Evolutionary conservation across 2,113 vertebrate genomes (phyloP), one percentile per base, ranked within the genome.

Genomic region (Benthochromis sp.): DNA sequence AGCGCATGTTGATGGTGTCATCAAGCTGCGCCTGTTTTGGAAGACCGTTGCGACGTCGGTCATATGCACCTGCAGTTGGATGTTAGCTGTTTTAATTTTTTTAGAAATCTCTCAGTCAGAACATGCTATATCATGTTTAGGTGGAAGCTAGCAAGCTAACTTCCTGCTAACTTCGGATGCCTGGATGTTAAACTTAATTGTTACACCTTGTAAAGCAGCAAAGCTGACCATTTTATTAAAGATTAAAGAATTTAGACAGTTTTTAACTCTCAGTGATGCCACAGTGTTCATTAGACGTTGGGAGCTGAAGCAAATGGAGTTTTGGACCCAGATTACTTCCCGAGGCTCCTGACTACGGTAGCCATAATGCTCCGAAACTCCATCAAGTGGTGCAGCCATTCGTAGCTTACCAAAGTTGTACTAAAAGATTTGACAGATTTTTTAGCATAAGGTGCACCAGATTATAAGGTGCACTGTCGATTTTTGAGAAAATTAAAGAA

Each of bases 31-130:
- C 27, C 57, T 61, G 27, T 61, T 61, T 61, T 61, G 57, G 57
- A 31, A 61, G 57, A 61, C 27, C 2, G 0, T 10, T 17, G 57
- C 1, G 2, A 61, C 14, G 2, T 61, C 1, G 5, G 14, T 59
- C 27, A 59, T 59, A 59, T 59, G 57, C 57, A 59, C 8, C 57
- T 9, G 57, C 3, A 59, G 57, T 31, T 59, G 57, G 2, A 31
- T 59, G 57, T 31, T 59, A 59, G 57, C 27, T 0, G 14, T 59
- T 59, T 59, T 59, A 9, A 59, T 31, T 59, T 59, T 59, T 59
- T 59, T 14, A 59, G 57, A 59, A 59, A 9, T 31, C 27, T 59
- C 55, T 59, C 55, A 31, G 27, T 59, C 27, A 59, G 14, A 59
- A 59, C 55, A 59, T 59, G 55, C 55, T 59, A 59, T 17, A 59